Evolutionary conservation across 2,888 invertebrate species (phyloP), one percentile per base, ranked within the genome.

Genomic region (Loripinus fragilis): DNA sequence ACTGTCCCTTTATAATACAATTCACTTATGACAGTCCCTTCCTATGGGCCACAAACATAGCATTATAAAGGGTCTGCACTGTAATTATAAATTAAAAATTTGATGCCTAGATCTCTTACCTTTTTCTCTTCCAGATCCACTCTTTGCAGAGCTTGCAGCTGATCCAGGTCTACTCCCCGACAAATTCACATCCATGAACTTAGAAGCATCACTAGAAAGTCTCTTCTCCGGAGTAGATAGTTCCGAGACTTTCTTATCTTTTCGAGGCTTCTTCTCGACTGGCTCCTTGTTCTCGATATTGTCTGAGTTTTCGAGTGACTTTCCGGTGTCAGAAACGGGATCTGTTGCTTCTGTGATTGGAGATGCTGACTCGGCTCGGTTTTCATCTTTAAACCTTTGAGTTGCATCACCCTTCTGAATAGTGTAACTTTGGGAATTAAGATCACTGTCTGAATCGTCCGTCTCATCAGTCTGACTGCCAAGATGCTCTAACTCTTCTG

Each of bases 111-210:
- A 45, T 15, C 25, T 20, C 12, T 48, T 80, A 83, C 83, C 83
- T 83, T 80, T 83, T 5, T 83, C 83, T 60, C 69, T 80, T 52
- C 73, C 70, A 17, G 79, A 73, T 17, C 77, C 75, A 72, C 80
- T 83, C 64, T 83, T 83, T 23, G 69, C 69, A 2, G 86, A 85
- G 55, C 85, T 80, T 23, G 85, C 81, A 20, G 78, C 85, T 25
- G 82, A 84, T 10, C 74, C 71, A 23, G 84, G 85, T 23, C 83
- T 60, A 70, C 85, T 86, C 35, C 79, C 80, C 23, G 71, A 64
- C 17, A 76, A 64, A 60, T 78, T 80, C 70, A 82, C 80, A 35
- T 77, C 76, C 35, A 60, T 60, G 20, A 82, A 48, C 60, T 70
- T 80, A 23, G 76, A 78, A 23, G 83, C 85, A 42, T 71, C 78